Evolutionary conservation across 2,888 invertebrate genomes (phyloP).

Genomic region (Scaptomyza caliginosa): DNA sequence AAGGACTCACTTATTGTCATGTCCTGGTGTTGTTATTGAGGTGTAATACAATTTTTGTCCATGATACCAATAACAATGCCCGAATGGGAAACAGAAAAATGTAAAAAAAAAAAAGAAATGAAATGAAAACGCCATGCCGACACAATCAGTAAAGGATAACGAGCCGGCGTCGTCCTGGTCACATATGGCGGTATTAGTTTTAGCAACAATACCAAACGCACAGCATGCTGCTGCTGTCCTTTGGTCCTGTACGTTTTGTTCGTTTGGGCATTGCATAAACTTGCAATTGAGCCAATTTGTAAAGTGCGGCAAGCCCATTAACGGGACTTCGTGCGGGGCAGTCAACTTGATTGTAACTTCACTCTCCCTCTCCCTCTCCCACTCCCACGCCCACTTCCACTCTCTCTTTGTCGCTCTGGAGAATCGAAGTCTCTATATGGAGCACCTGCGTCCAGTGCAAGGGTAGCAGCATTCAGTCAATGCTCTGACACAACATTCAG

Average conservation of each 20-base stretch:
- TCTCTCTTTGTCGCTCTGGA: not conserved
- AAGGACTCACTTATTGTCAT: constrained; percentile 72
- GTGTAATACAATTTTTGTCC: constrained; percentile 83
- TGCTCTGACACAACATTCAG: constrained; percentile 34
- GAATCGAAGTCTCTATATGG: constrained; percentile 45
- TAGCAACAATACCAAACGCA: constrained; percentile 47
- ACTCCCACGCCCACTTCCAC: not conserved
- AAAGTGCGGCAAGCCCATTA: constrained; percentile 80
- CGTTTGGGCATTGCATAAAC: constrained; percentile 80
- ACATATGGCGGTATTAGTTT: constrained; percentile 81
- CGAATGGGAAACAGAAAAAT: constrained; percentile 22
- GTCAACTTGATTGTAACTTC: constrained; percentile 11
- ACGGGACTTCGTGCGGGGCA: constrained; percentile 41
- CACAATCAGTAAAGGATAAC: constrained; percentile 73
- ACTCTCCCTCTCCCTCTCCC: not conserved
- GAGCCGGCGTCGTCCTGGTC: constrained; percentile 69
- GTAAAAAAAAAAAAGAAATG: constrained; percentile 15
- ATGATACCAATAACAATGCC: constrained; percentile 79
- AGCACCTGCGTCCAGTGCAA: constrained; percentile 58
- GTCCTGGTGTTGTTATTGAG: constrained; percentile 83
- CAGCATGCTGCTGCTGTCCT: no score
- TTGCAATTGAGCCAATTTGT: constrained; percentile 84
- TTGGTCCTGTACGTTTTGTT: no score
- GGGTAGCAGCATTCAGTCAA: not conserved
- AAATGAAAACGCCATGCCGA: constrained; percentile 48